Conservation (phyloP, 2,888 invertebrate genomes). For the Brachyopa scutellaris region DNA sequence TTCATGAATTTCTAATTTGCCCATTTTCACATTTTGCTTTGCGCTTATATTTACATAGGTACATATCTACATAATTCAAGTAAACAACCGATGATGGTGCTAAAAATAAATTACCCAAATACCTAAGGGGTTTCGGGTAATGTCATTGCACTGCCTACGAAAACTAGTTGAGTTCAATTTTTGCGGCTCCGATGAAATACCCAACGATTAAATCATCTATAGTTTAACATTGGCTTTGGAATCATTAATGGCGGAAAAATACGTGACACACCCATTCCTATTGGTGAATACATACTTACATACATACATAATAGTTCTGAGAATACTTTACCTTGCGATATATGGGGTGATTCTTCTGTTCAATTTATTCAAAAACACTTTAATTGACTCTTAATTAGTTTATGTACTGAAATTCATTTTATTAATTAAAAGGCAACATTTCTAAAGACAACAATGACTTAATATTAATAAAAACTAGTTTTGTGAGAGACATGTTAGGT, state of each 20-base stretch:
- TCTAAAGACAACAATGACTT: not conserved
- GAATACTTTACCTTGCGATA: not conserved
- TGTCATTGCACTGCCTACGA: conserved; percentile 7
- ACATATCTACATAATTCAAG: too few relatives aligned
- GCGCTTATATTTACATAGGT: not conserved
- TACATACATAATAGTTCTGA: too few relatives aligned
- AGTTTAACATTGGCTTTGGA: not conserved
- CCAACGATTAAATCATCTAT: not conserved
- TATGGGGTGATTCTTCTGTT: not conserved
- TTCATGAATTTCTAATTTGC: not conserved
- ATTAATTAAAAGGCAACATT: conserved; percentile 6
- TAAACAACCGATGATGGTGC: not conserved
- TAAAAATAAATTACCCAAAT: not conserved
- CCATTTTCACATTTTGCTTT: not conserved
- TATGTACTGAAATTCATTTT: not conserved
- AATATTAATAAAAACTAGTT: not conserved
- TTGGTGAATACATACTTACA: too few relatives aligned
- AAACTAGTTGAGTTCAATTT: not conserved
- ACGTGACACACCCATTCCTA: conserved; percentile 2
- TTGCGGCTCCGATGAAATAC: not conserved
- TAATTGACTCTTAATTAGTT: conserved; percentile 4
- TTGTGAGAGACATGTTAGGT: not conserved
- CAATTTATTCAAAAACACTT: not conserved
- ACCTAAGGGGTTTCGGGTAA: not conserved
- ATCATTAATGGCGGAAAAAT: not conserved